Percentiles rank a stretch among this genome's conserved stretches.
phyloP scores from a whole-genome alignment of 1,140 invertebrate species.

The Euwallacea similis region DNA sequence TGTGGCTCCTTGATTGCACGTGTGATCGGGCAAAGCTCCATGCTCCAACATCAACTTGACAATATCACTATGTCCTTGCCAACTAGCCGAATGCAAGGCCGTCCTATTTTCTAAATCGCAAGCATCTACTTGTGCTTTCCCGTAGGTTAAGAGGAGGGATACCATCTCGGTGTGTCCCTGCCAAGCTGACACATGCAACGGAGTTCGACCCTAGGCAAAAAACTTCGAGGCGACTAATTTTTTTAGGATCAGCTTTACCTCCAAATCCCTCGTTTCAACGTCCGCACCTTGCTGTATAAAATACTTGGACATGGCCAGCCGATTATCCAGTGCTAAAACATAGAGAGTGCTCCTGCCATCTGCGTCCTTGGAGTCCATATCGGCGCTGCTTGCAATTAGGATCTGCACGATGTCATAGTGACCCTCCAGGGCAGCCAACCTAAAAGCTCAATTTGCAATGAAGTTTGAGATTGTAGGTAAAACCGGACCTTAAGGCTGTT shows the following conservation, averaged over 20 bases:
- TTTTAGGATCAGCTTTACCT: conserved; percentile 61
- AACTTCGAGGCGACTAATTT: background rate
- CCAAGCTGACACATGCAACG: conserved; percentile 92
- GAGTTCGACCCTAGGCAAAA: conserved; percentile 70
- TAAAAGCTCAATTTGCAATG: conserved; percentile 41
- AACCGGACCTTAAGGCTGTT: conserved; percentile 76
- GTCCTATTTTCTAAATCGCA: conserved; percentile 88
- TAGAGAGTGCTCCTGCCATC: conserved; percentile 91
- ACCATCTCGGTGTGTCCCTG: conserved; percentile 94
- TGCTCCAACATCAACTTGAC: conserved; percentile 79
- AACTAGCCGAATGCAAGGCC: conserved; percentile 90
- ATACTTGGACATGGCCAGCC: conserved; percentile 80
- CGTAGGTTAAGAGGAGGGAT: conserved; percentile 73
- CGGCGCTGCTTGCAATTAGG: conserved; percentile 75
- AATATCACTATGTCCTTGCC: conserved; percentile 87
- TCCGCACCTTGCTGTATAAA: conserved; percentile 79
- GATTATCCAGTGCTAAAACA: conserved; percentile 88
- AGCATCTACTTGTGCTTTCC: conserved; percentile 81
- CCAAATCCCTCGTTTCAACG: conserved; percentile 84
- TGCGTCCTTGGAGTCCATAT: conserved; percentile 87
- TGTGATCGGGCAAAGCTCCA: conserved; percentile 82
- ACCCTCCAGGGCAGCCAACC: conserved; percentile 81
- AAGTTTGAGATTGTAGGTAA: background rate
- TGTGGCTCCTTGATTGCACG: conserved; percentile 92
- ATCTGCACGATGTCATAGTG: conserved; percentile 81